These are phyloP conservation scores for Leptestheria dahalacensis DNA, from an alignment of 1,140 invertebrate species.

Conservation along the genomic window DNA sequence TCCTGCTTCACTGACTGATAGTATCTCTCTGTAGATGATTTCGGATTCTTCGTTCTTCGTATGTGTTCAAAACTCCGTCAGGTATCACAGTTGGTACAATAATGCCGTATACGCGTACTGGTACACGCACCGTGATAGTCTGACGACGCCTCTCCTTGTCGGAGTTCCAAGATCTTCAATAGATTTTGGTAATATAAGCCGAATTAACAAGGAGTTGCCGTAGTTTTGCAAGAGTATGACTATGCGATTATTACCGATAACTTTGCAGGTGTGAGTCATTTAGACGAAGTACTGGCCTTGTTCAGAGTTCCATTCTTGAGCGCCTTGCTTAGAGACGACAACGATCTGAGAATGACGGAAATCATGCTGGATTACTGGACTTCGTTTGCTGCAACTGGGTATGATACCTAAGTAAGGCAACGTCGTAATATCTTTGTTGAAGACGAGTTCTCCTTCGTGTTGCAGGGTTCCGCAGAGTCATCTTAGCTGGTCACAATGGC, in stretches of 20 bases:
- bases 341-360: background rate
- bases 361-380: background rate
- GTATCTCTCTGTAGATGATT: background rate
- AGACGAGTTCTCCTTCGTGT: too few species aligned
- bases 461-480: background rate
- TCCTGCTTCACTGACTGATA: background rate
- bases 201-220: too few species aligned
- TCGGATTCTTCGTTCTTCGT: background rate
- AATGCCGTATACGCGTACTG: background rate
- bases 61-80: background rate
- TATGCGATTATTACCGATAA: too few species aligned
- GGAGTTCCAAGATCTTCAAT: background rate
- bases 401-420: background rate
- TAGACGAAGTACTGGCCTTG: background rate
- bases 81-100: background rate
- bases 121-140: background rate
- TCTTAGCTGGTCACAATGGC: background rate
- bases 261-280: background rate
- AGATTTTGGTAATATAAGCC: background rate
- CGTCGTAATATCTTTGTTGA: background rate
- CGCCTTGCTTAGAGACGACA: background rate
- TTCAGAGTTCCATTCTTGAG: background rate
- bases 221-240: too few species aligned
- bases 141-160: background rate
- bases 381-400: background rate